Conservation (phyloP, 2,797 vertebrate genomes). For the Acrossocheilus fasciatus region DNA sequence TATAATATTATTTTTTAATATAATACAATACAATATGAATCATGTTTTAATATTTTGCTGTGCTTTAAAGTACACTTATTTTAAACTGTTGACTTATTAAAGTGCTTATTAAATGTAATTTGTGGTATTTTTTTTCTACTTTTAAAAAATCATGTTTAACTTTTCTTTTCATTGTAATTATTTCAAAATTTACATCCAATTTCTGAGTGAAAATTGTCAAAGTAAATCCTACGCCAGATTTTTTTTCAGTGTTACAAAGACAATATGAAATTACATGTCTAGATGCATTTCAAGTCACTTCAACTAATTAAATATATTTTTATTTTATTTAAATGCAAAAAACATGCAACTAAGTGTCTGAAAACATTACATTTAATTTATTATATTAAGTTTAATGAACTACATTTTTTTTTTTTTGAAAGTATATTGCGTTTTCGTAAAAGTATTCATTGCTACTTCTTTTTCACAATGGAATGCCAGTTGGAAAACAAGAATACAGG, state of each 20-base stretch:
- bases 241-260: background rate
- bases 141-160: no score
- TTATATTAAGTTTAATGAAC: background rate
- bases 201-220: background rate
- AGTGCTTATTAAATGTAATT: no score
- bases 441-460: background rate
- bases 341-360: background rate
- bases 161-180: no score
- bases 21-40: background rate
- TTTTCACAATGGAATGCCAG: background rate
- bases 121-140: no score
- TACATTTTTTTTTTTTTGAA: background rate
- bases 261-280: background rate
- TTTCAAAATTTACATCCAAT: no score
- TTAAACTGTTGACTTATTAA: no score
- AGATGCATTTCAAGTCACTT: background rate
- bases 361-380: background rate
- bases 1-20: background rate
- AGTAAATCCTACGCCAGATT: background rate
- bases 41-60: background rate
- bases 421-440: background rate
- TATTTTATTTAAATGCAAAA: background rate
- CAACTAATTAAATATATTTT: background rate
- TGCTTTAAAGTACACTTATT: background rate
- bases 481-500: slow-evolving; percentile 13